Evolutionary conservation across 2,113 vertebrate species (phyloP), one percentile per base, ranked within the genome.

Genomic region (Varanus salvator): DNA sequence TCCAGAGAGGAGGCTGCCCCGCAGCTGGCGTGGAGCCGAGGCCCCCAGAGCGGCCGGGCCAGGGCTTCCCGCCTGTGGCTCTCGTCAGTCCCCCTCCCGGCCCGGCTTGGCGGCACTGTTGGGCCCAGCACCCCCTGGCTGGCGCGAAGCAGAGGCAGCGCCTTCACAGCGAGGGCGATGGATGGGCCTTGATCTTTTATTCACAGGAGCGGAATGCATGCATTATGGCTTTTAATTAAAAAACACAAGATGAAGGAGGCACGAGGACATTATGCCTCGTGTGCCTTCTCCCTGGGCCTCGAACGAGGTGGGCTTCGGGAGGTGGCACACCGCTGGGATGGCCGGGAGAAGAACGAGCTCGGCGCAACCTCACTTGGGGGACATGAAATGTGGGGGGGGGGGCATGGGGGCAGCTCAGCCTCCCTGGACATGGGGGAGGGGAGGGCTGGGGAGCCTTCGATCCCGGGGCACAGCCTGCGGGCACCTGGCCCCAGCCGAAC

Each of bases 201-300:
- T 54, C 66, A 8, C 23, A 0, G 44, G 57, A 77, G 38, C 34
- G 57, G 89, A 57, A 76, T 87, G 91, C 92, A 92, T 94, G 87
- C 69, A 89, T 76, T 84, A 92, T 64, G 34, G 71, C 76, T 91
- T 94, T 94, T 95, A 95, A 95, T 95, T 93, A 92, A 94, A 93
- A 93, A 87, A 71, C 71, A 85, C 77, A 44, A 84, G 71, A 92
- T 91, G 89, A 83, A 91, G 92, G 89, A 92, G 83, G 86, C 64
- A 78, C 85, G 91, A 87, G 87, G 52, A 50, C 34, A 66, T 69
- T 68, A 72, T 44, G 86, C 86, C 93, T 71, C 76, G 83, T 85
- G 76, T 76, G 85, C 60, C 80, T 34, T 60, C 57, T 60, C 54
- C 94, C 66, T 44, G 87, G 19, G 57, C 0, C 0, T 52, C 85